Conservation (phyloP, 2,888 invertebrate genomes). For the Cistogaster globosa region DNA sequence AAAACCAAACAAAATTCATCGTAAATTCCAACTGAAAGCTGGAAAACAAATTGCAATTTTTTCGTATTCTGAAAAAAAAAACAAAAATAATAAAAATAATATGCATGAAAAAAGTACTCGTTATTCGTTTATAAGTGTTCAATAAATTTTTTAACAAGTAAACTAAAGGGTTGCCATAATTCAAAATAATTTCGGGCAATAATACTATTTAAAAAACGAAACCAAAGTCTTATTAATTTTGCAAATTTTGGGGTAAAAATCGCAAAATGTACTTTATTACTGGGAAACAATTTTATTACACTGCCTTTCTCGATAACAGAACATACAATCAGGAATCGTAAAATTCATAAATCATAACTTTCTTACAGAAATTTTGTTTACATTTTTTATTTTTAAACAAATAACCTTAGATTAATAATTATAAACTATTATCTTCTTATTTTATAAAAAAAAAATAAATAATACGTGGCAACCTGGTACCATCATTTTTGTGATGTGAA, state of each 20-base stretch:
- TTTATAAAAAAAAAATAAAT: too few species aligned
- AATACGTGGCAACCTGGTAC: background rate
- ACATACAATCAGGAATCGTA: too few species aligned
- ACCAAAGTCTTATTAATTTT: too few species aligned
- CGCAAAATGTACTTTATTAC: too few species aligned
- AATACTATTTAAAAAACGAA: background rate
- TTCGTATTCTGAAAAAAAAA: constrained; percentile 7
- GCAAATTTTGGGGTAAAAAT: too few species aligned
- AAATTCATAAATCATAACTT: too few species aligned
- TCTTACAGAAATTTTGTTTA: too few species aligned
- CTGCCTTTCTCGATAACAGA: too few species aligned
- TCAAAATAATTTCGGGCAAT: background rate
- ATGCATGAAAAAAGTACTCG: background rate
- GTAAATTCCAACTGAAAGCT: constrained; percentile 18
- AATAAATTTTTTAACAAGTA: background rate
- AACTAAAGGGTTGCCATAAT: background rate
- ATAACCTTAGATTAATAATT: background rate
- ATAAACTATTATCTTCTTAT: too few species aligned
- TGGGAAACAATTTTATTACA: too few species aligned
- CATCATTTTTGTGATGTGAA: background rate
- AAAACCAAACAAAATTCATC: background rate
- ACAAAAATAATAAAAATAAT: background rate
- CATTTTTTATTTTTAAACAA: background rate
- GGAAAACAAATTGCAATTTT: constrained; percentile 50
- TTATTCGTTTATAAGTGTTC: constrained; percentile 12